Evolutionary conservation across 2,797 vertebrate genomes (phyloP).

Genomic region (Varecia variegata): DNA sequence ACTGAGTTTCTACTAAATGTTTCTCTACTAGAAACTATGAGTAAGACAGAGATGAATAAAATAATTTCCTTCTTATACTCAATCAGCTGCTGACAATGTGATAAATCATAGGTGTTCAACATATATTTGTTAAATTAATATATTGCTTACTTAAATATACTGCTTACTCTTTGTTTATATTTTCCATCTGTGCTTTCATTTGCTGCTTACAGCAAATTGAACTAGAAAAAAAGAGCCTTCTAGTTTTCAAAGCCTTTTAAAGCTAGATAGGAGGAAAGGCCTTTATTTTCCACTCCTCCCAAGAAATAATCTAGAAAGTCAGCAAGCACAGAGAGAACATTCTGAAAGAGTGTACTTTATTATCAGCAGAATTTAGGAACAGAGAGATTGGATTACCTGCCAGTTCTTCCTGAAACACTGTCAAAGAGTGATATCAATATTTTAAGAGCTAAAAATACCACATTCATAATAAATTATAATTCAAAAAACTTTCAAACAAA

Average conservation of each 20-base stretch:
- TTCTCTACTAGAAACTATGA: neutral
- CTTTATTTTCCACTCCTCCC: neutral
- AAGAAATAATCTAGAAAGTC: constrained; percentile 29
- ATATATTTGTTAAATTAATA: neutral
- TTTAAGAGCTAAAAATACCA: constrained; percentile 44
- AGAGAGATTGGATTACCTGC: neutral
- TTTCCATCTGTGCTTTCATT: neutral
- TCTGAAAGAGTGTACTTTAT: neutral
- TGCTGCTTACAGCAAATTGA: neutral
- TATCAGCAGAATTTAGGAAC: neutral
- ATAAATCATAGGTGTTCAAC: neutral
- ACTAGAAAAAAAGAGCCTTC: neutral
- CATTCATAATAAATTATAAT: constrained; percentile 41
- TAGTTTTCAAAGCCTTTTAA: neutral
- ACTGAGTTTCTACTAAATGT: neutral
- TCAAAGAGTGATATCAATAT: constrained; percentile 38
- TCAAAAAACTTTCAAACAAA: constrained; percentile 53
- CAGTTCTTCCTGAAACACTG: constrained; percentile 19
- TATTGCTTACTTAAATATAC: neutral
- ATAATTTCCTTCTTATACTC: neutral
- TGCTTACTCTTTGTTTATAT: neutral
- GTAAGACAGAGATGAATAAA: neutral
- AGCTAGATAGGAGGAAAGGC: neutral
- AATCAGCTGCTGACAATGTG: neutral
- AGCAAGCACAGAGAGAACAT: neutral